Evolutionary conservation across 37 sponge, comb jelly and placozoan species (phyloP).

Genomic region (Cliona cf. orientalis): DNA sequence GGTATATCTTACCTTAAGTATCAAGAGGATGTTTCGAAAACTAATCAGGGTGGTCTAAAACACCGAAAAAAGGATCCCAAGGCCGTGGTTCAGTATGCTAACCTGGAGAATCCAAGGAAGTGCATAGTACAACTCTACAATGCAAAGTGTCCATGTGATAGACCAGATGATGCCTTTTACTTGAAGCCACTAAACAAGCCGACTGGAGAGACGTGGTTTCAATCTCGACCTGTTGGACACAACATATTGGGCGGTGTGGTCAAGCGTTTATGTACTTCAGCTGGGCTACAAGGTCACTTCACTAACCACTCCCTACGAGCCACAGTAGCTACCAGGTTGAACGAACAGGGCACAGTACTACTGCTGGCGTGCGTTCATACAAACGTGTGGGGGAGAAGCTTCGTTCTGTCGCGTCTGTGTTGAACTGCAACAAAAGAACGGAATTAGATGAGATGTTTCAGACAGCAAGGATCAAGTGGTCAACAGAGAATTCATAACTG

Average conservation of each 20-base stretch:
- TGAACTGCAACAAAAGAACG: too few species aligned
- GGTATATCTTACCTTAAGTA: constrained; percentile 1
- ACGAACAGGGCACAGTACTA: constrained; percentile 1
- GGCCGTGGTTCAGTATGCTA: constrained; percentile 42
- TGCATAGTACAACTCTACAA: constrained; percentile 25
- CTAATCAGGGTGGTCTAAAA: constrained; percentile 39
- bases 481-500: neutral
- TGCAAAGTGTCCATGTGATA: constrained; percentile 2
- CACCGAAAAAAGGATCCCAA: constrained; percentile 1
- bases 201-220: neutral
- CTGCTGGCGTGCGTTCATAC: neutral
- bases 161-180: constrained; percentile 31
- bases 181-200: constrained; percentile 18
- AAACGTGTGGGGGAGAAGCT: too few species aligned
- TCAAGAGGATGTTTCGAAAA: constrained; percentile 39
- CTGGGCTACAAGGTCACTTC: neutral
- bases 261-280: neutral
- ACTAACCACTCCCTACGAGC: neutral
- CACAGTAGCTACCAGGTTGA: neutral
- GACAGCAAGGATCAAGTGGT: too few species aligned
- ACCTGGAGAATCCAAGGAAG: constrained; percentile 11
- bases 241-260: neutral
- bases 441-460: too few species aligned
- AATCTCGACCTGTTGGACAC: constrained; percentile 2
- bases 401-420: too few species aligned